Conservation (phyloP, 1,140 invertebrate species). For the Aphaenogaster rudis region DNA sequence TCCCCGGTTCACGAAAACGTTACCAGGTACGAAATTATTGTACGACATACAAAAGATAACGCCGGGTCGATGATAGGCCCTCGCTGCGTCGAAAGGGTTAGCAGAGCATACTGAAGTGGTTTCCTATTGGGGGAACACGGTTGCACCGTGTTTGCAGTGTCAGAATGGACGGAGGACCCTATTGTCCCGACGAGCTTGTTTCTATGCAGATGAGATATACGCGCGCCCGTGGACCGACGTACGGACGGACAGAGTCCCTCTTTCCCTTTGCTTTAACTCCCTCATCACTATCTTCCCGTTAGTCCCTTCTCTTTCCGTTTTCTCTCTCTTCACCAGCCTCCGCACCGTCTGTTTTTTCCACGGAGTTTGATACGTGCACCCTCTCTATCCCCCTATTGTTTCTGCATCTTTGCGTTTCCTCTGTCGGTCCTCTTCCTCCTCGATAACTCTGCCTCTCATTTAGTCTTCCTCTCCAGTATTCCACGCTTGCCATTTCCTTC, state of each 20-base stretch:
- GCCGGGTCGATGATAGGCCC: constrained; percentile 73
- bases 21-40: constrained; percentile 77
- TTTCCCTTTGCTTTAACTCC: constrained; percentile 67
- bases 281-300: constrained; percentile 33
- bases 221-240: constrained; percentile 65
- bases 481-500: constrained; percentile 1
- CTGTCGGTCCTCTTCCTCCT: constrained; percentile 24
- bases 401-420: constrained; percentile 41
- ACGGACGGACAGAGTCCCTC: constrained; percentile 65
- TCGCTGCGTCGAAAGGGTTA: constrained; percentile 80
- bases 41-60: constrained; percentile 77
- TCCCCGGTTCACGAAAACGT: constrained; percentile 59
- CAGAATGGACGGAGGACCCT: constrained; percentile 83
- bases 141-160: constrained; percentile 84
- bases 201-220: constrained; percentile 85
- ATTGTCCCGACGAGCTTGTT: constrained; percentile 85
- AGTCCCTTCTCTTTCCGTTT: constrained; percentile 23
- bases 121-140: constrained; percentile 80
- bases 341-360: constrained; percentile 6
- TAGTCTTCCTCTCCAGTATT: constrained; percentile 18
- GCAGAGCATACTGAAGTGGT: constrained; percentile 80
- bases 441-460: constrained; percentile 16
- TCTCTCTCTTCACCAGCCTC: not conserved
- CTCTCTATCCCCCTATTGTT: constrained; percentile 31
- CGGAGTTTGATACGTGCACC: constrained; percentile 17